Evolutionary conservation across 2,797 vertebrate genomes (phyloP), one percentile per base, ranked within the genome.

Genomic region (Myotis findleyi): DNA sequence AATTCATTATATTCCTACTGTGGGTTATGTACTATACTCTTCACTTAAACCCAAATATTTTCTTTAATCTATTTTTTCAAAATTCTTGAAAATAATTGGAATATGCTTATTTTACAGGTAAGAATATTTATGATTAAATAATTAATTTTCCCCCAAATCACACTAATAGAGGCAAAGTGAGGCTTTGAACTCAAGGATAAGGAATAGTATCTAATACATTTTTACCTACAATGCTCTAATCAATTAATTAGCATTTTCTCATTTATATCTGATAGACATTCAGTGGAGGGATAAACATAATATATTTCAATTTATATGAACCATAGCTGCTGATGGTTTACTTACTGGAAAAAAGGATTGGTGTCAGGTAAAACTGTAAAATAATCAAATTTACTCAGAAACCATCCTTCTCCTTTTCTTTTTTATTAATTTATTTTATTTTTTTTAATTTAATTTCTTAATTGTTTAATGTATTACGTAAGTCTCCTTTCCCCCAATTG

Each of bases 351-450:
- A 64, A 77, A 17, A 68, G 25, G 9, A 79, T 95, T 83, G 88
- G 51, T 47, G 41, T 59, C 57, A 88, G 27, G 20, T 44, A 23
- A 96, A 95, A 93, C 17, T 69, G 17, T 84, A 16, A 91, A 82
- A 79, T 47, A 90, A 90, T 69, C 49, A 91, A 75, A 55, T 72
- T 88, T 80, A 84, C 16, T 89, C 82, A 86, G 53, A 89, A 36
- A 91, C 6, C 10, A 41, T 71, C 27, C 12, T 91, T 85, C 44
- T 71, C 23, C 25, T 62, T 82, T 93, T 59, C 49, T 73, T 93
- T 72, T 55, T 55, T 21, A 17, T 44, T 44, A 55, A 55, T 55
- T 55, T 55, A 53, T 49, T 49, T 49, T 49, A 49, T 49, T 49
- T 49, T 47, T 49, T 14, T 10, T 2, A 49, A 49, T 49, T 49